Evolutionary conservation across 2,113 vertebrate genomes (phyloP).

Genomic region (Ginglymostoma cirratum): DNA sequence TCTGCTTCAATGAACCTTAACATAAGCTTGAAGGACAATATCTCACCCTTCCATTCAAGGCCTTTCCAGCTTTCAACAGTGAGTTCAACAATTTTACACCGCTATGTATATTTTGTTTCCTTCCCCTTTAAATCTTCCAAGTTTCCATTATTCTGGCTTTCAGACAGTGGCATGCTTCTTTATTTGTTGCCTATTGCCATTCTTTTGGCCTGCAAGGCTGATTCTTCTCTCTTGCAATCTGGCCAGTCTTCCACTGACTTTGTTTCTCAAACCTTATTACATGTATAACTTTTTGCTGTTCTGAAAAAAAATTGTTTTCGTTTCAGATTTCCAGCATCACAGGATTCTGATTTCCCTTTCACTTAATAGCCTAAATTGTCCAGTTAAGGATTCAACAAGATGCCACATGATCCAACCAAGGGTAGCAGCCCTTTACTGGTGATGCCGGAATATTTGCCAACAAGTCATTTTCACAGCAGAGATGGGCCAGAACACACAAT

Average conservation of each 20-base stretch:
- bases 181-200: background rate
- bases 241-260: background rate
- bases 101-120: too few relatives aligned
- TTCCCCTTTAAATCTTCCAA: too few relatives aligned
- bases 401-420: background rate
- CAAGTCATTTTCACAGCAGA: background rate
- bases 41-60: too few relatives aligned
- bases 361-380: background rate
- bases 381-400: background rate
- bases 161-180: background rate
- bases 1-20: too few relatives aligned
- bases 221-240: background rate
- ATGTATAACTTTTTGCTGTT: background rate
- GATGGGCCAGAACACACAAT: background rate
- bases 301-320: background rate
- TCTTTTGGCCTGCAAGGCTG: too few relatives aligned
- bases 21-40: too few relatives aligned
- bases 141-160: too few relatives aligned
- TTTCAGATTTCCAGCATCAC: background rate
- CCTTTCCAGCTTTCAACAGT: too few relatives aligned
- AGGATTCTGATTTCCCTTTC: background rate
- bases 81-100: background rate
- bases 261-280: background rate
- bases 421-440: background rate
- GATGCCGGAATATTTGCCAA: background rate